Evolutionary conservation across 2,113 vertebrate species (phyloP).

Genomic region (Gavialis gangeticus): DNA sequence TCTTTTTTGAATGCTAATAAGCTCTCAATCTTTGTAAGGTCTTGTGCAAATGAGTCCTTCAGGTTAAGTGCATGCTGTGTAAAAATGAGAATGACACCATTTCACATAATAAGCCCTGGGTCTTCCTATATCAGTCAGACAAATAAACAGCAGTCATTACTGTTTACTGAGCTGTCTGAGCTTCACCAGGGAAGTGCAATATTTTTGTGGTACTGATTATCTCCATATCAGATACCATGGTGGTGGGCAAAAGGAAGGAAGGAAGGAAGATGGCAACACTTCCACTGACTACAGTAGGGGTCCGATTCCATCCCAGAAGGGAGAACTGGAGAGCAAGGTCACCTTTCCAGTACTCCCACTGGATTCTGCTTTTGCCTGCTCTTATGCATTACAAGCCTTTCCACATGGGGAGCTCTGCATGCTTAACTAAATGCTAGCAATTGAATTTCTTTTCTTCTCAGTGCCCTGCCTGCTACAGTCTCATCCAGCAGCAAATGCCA

Average conservation of each 20-base stretch:
- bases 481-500: neutral
- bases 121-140: neutral
- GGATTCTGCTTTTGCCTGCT: neutral
- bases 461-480: neutral
- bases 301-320: neutral
- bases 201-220: neutral
- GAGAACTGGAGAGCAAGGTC: neutral
- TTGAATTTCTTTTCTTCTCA: neutral
- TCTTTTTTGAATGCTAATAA: neutral
- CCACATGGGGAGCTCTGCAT: neutral
- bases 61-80: neutral
- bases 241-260: neutral
- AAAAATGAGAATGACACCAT: neutral
- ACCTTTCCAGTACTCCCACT: neutral
- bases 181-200: neutral
- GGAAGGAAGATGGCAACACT: neutral
- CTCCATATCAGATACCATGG: neutral
- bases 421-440: neutral
- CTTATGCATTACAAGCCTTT: neutral
- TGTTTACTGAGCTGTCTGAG: neutral
- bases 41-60: neutral
- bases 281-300: neutral
- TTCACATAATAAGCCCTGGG: neutral
- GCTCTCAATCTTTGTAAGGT: neutral
- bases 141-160: neutral